Evolutionary conservation across 2,797 vertebrate genomes (phyloP).

Genomic region (Phalanger gymnotis): DNA sequence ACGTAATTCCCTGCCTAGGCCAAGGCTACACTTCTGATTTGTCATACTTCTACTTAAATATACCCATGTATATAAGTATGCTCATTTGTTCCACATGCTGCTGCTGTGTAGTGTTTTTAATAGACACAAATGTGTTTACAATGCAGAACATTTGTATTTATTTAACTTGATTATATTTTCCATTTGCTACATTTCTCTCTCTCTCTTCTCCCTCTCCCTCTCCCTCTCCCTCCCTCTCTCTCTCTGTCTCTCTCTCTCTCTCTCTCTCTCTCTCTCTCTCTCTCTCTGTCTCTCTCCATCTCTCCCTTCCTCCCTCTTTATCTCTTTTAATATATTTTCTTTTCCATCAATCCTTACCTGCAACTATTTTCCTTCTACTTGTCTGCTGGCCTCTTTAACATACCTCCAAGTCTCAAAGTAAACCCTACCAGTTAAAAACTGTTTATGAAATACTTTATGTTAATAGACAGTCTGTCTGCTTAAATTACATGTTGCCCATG

Average conservation of each 20-base stretch:
- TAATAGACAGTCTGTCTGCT: slow-evolving; percentile 26
- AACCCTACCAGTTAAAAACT: neutral
- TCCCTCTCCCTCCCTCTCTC: neutral
- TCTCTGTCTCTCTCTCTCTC: neutral
- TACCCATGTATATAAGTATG: neutral
- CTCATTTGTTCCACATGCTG: slow-evolving; percentile 4
- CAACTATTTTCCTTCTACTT: slow-evolving; percentile 26
- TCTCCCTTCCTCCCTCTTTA: accelerated
- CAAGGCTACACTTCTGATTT: neutral
- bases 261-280: neutral
- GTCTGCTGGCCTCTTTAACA: neutral
- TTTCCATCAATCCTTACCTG: neutral
- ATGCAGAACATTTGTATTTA: neutral
- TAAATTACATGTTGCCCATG: neutral
- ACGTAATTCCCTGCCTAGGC: neutral
- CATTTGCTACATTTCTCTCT: neutral
- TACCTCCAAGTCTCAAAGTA: slow-evolving; percentile 8
- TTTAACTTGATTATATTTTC: slow-evolving; percentile 34
- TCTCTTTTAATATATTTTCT: neutral
- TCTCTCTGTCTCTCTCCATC: too few relatives aligned
- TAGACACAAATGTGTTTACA: slow-evolving; percentile 26
- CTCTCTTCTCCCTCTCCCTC: neutral
- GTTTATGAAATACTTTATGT: neutral
- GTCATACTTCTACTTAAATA: neutral
- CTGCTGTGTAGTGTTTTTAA: neutral